Base-by-base conservation (phyloP, 2,797 vertebrate species). In the Kryptopterus vitreolus region DNA sequence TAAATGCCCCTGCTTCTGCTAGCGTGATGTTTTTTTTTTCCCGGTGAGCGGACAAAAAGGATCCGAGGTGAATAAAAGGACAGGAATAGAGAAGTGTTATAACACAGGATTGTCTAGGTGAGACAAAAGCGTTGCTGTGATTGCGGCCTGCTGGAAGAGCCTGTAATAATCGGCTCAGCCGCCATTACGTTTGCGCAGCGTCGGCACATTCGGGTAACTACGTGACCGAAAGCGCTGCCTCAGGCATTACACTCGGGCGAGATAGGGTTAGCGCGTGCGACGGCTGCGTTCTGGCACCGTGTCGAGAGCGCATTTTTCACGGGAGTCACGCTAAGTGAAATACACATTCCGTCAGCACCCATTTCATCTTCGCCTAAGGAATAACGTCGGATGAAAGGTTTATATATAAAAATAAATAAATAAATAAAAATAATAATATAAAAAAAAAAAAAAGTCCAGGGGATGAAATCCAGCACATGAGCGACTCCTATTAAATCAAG, bases 1-100 rank as follows among this genome's bases (percentile, higher is more conserved):
- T 73, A 82, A 82, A 80, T 81, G 76, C 80, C 63, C 59, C 43
- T 18, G 71, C 80, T 77, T 63, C 38, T 16, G 61, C 50, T 71
- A 73, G 80, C 76, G 57, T 76, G 63, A 7, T 43, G 38, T 10
- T 43, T 10, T 43, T 43, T 43, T 43, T 38, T 38, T n/a, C n/a
- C n/a, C n/a, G 78, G 71, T 55, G 58, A 84, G 52, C 78, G 81
- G 66, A 50, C 26, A 33, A 57, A 81, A 84, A 84, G 81, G 72
- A 68, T 84, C 79, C 66, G 82, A 83, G 76, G 66, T 53, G 76
- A 83, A 78, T 80, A 80, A 83, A 82, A 76, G 69, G 57, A 66
- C 59, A 33, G 57, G 68, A 85, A 80, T 65, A 76, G 70, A 83
- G 57, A 22, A 55, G 65, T 74, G 58, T 13, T 31, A 59, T 80